Conservation (phyloP, 2,888 invertebrate species). For the Seira musarum region DNA sequence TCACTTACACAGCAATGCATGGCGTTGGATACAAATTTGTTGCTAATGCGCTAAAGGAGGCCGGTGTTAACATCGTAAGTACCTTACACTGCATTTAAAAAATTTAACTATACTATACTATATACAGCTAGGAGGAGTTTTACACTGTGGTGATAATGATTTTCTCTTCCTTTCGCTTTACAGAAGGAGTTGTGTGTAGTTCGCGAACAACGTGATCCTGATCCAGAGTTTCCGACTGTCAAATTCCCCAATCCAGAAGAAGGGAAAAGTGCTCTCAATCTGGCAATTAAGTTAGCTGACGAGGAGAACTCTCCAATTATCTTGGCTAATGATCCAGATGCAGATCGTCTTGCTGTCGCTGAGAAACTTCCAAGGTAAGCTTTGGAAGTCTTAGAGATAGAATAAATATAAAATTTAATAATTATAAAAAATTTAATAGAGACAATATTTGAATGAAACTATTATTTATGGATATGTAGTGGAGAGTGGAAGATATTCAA, state of each 20-base stretch:
- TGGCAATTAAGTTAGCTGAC: conserved; percentile 86
- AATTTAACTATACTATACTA: neutral
- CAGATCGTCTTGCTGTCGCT: conserved; percentile 95
- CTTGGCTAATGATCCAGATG: conserved; percentile 98
- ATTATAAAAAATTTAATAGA: too few relatives aligned
- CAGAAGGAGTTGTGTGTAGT: conserved; percentile 72
- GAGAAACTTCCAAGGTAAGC: conserved; percentile 77
- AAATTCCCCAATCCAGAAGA: conserved; percentile 99
- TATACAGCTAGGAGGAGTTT: too few relatives aligned
- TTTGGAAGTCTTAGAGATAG: conserved; percentile 3
- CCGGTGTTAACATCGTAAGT: conserved; percentile 77
- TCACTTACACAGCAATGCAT: conserved; percentile 98
- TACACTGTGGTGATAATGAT: too few relatives aligned
- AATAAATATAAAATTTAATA: too few relatives aligned
- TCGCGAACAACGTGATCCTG: conserved; percentile 85
- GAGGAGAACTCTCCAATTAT: conserved; percentile 81
- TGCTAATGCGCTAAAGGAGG: conserved; percentile 81
- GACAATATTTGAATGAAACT: too few relatives aligned
- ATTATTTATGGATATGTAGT: conserved; percentile 71
- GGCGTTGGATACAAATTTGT: conserved; percentile 93
- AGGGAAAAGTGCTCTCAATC: conserved; percentile 83
- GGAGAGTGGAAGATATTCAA: conserved; percentile 90
- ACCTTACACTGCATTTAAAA: neutral
- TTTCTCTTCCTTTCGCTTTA: too few relatives aligned
- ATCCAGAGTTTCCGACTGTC: conserved; percentile 98